Evolutionary conservation across 2,888 invertebrate species (phyloP), one percentile per base, ranked within the genome.

Genomic region (Horisme vitalbata): DNA sequence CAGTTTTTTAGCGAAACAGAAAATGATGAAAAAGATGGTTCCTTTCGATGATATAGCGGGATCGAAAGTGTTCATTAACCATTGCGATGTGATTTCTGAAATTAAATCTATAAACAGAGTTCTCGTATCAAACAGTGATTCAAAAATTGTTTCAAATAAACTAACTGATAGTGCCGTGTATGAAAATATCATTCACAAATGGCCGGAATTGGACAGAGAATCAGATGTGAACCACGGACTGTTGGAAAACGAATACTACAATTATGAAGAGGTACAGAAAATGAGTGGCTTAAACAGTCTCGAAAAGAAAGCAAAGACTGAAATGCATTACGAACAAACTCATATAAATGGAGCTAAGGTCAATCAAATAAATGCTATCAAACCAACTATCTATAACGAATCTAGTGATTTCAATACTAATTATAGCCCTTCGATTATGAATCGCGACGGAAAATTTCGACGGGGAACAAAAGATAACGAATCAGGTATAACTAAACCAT

Each of bases 1-100:
- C 34, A 69, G 68, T 31, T 62, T 65, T 27, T 47, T 53, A 4
- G 27, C 33, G 7, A 49, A 31, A 33, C 23, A 36, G 15, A 35
- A 27, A 46, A 46, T 37, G 23, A 36, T 39, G 12, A 26, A 53
- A 55, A 52, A 44, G 15, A 45, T 45, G 39, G 36, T 27, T 20
- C 13, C 24, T 10, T 26, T 44, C 15, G 38, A 36, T 8, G 34
- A 35, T 5, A 36, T 32, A 24, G 11, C 37, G 6, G 36, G 11
- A 11, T 32, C 46, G 10, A 43, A 49, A 48, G 50, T 52, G 46
- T 32, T 44, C 14, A 28, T 43, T 4, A 39, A 45, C 4, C 54
- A 52, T 20, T 45, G 8, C 5, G 21, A 43, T 12, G 30, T 55
- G 6, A 35, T 59, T 2, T 43, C 41, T n/a, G 45, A 55, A 28